Evolutionary conservation across 2,888 invertebrate species (phyloP), one percentile per base, ranked within the genome.

Genomic region (Xestia sexstrigata): DNA sequence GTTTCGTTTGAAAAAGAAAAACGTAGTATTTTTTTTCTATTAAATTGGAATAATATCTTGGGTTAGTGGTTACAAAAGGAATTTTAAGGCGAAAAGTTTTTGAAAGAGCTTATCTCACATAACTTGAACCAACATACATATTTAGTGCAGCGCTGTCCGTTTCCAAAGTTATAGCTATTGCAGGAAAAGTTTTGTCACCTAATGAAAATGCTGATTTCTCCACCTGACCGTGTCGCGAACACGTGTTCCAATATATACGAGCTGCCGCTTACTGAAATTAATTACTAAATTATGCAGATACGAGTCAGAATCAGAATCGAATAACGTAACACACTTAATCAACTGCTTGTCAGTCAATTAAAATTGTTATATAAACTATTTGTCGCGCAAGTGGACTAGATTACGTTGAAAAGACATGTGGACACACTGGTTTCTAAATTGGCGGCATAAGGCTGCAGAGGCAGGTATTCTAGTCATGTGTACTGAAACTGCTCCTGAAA

Each of bases 351-450:
- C 81, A 79, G 79, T 82, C 78, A 77, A 87, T 87, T 86, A 87
- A 85, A 85, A 84, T 75, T 69, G 86, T 85, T 87, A 87, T 73
- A 76, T 82, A 82, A 87, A 70, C 75, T 73, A 78, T 74, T 85
- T 85, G 78, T 87, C 76, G 47, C 73, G 83, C 70, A 68, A 71
- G 79, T 78, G 73, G 47, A 78, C 84, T 60, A 69, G 78, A 71
- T 83, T 73, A 60, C 30, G 35, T 78, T 45, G 23, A 66, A 52
- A 66, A 74, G 76, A 76, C 70, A 76, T 74, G 74, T 74, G 65
- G 72, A 74, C 58, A 62, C 17, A 71, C 78, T 63, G 72, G 75
- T 83, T 83, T 58, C 39, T 65, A 67, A 70, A 67, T 60, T 65
- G 49, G 45, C 20, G 35, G 23, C 15, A 62, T 49, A 55, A 26